Percentiles rank a stretch among this genome's conserved stretches.
phyloP scores from a whole-genome alignment of 2,888 invertebrate genomes.

The Perdita meconis region DNA sequence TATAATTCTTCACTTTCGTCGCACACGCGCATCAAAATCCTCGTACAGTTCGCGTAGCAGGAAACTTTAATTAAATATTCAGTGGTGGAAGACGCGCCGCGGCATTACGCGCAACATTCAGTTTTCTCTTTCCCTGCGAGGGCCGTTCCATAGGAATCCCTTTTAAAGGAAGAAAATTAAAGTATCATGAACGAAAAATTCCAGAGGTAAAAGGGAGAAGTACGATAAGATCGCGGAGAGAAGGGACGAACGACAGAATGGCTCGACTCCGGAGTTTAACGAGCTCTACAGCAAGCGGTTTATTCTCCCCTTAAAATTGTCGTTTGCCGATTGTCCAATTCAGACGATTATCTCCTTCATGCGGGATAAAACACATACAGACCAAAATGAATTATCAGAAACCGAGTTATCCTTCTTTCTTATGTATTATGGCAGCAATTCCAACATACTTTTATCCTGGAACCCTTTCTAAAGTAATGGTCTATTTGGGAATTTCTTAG shows the following conservation, averaged over 20 bases:
- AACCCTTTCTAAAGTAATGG: no score
- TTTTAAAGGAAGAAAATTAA: conserved; percentile 27
- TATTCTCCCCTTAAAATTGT: conserved; percentile 23
- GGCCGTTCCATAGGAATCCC: conserved; percentile 29
- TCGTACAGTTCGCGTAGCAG: not conserved
- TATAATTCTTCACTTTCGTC: not conserved
- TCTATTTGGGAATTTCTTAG: no score
- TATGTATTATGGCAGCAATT: no score
- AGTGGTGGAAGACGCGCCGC: not conserved
- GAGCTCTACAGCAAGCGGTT: conserved; percentile 12
- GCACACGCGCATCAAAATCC: not conserved
- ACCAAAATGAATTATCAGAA: no score
- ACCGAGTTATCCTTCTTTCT: no score
- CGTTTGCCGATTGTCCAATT: not conserved
- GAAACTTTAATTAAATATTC: conserved; percentile 27
- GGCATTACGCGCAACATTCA: not conserved
- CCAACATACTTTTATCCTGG: no score
- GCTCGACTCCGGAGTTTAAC: conserved; percentile 27
- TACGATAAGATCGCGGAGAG: conserved; percentile 24
- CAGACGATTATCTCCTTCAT: not conserved
- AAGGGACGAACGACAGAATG: conserved; percentile 17
- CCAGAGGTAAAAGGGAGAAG: conserved; percentile 4
- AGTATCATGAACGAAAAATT: conserved; percentile 35
- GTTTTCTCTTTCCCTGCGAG: conserved; percentile 9
- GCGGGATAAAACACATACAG: no score